Percentiles rank a stretch among this genome's conserved stretches.
These are phyloP conservation scores for Eledone cirrhosa DNA, from an alignment of 2,888 invertebrate genomes.

Conservation along the genomic window DNA sequence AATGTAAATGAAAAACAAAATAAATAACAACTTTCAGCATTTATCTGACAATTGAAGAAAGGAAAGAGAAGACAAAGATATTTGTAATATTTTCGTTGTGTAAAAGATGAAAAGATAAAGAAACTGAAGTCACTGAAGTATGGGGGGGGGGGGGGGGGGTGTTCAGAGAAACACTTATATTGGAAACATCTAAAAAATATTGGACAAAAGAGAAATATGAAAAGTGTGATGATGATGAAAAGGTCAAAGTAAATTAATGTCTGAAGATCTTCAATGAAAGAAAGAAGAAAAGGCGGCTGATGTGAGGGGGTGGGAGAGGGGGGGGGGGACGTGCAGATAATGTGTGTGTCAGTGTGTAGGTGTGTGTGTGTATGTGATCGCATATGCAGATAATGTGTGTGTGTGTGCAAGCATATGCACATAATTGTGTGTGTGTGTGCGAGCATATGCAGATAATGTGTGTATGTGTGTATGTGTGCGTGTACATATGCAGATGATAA, in stretches of 20 bases:
- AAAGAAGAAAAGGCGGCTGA: not conserved
- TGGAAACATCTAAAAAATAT: not conserved
- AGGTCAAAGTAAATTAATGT: not conserved
- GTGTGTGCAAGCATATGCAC: not conserved
- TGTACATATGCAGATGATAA: not conserved
- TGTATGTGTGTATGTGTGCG: not conserved
- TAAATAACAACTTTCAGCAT: too few species aligned
- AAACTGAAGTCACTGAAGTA: too few species aligned
- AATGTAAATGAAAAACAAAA: too few species aligned
- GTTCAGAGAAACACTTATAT: not conserved
- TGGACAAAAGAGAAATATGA: not conserved
- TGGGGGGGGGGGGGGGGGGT: too few species aligned
- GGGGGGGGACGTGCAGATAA: not conserved
- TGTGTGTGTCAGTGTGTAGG: not conserved
- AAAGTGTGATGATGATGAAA: not conserved
- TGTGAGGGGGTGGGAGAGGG: not conserved
- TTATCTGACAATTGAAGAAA: too few species aligned
- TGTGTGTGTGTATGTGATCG: not conserved
- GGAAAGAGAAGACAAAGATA: too few species aligned
- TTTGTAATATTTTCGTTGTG: too few species aligned
- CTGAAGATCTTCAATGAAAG: not conserved
- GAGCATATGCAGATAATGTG: not conserved
- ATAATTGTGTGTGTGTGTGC: not conserved
- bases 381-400: not conserved
- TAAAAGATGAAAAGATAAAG: too few species aligned